Percentiles rank a stretch among this genome's conserved stretches.
Evolutionary conservation across 1,140 invertebrate genomes (phyloP).

Genomic region (Papilio dardanus): DNA sequence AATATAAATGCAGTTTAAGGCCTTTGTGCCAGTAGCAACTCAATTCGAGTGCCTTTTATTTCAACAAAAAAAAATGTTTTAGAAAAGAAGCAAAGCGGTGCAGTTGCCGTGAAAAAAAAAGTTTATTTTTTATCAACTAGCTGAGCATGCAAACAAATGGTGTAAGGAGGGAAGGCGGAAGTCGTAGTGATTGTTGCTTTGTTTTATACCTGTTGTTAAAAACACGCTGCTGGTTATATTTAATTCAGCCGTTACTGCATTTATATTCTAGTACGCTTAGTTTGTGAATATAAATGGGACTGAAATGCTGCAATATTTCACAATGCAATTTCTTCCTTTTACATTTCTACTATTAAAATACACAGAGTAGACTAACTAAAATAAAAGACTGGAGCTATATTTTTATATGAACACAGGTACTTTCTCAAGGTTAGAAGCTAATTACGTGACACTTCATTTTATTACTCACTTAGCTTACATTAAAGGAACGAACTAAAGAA

Average conservation of each 20-base stretch:
- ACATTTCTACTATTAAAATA: not conserved
- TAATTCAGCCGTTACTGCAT: slow-evolving; percentile 7
- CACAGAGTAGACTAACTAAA: too few relatives aligned
- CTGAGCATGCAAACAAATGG: slow-evolving; percentile 9
- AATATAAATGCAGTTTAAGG: not conserved
- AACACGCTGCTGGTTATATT: not conserved
- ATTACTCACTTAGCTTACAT: not conserved
- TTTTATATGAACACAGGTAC: not conserved
- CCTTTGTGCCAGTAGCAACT: slow-evolving; percentile 7
- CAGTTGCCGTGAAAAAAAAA: slow-evolving; percentile 9
- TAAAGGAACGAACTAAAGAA: not conserved
- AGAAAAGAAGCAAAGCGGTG: not conserved
- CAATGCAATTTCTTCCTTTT: not conserved
- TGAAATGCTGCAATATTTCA: not conserved
- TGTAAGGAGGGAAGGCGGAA: slow-evolving; percentile 26
- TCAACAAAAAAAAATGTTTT: not conserved
- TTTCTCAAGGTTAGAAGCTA: not conserved
- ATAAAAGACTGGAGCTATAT: not conserved
- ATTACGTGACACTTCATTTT: not conserved
- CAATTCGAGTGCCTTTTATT: slow-evolving; percentile 22
- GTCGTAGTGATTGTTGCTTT: slow-evolving; percentile 7
- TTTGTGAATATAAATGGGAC: slow-evolving; percentile 4
- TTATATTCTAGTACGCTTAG: not conserved
- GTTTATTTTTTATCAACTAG: slow-evolving; percentile 14
- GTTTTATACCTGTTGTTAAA: slow-evolving; percentile 23